A percentile compares a stretch with the other conserved stretches of the same genome.
Conservation (phyloP, 2,113 vertebrate genomes). For the Otocyon megalotis region DNA sequence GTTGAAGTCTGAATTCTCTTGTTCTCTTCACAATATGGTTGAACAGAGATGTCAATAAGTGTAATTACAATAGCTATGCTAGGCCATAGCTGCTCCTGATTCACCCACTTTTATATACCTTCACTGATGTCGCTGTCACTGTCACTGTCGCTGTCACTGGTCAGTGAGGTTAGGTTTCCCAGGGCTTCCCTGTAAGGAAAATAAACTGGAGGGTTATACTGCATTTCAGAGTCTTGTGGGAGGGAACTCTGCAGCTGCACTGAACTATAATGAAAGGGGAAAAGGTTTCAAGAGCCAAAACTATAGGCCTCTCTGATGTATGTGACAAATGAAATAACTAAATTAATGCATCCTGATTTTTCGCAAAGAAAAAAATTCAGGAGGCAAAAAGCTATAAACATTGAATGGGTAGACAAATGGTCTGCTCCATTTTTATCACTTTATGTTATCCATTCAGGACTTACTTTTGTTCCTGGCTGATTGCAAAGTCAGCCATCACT, state of each 20-base stretch:
- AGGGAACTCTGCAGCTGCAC: not conserved
- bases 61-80: too few species aligned
- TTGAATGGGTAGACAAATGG: not conserved
- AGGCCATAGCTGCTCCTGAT: not conserved
- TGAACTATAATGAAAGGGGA: not conserved
- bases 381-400: not conserved
- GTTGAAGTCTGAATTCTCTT: not conserved
- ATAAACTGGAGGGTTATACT: not conserved
- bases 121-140: not conserved
- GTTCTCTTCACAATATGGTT: not conserved
- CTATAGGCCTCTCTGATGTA: not conserved
- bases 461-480: conserved; percentile 91
- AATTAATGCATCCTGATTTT: not conserved
- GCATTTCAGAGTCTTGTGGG: not conserved
- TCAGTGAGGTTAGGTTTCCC: conserved; percentile 66
- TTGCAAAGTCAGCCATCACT: conserved; percentile 84
- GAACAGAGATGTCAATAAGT: not conserved
- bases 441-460: not conserved
- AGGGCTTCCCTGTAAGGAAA: conserved; percentile 82
- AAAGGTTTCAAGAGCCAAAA: not conserved
- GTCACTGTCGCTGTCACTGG: conserved; percentile 50
- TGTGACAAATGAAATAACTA: not conserved
- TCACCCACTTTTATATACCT: not conserved
- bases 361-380: not conserved
- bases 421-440: not conserved